phyloP scores from a whole-genome alignment of 53 echinoderm and acorn worm genomes.

The Patiria pectinifera region DNA sequence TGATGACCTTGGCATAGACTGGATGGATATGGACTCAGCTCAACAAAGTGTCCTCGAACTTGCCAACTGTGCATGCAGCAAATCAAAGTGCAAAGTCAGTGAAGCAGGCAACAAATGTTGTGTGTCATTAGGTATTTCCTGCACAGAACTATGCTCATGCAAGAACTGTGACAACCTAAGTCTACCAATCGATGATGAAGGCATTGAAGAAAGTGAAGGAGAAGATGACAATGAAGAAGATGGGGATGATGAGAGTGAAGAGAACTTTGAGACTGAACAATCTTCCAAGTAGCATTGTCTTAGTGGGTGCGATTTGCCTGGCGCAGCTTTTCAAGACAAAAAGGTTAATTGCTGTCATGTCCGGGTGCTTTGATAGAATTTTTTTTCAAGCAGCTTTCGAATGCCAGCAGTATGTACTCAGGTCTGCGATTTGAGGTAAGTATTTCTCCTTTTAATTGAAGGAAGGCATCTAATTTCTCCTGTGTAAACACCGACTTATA shows the following conservation, averaged over 20 bases:
- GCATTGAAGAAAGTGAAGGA: background rate
- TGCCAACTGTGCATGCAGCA: constrained; percentile 29
- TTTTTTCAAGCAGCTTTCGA: too few relatives aligned
- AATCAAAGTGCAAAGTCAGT: constrained; percentile 25
- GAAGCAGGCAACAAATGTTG: constrained; percentile 19
- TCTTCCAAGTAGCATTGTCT: background rate
- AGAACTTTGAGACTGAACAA: background rate
- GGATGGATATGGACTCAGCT: constrained; percentile 58
- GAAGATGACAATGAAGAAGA: constrained; percentile 1
- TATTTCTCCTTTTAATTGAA: too few relatives aligned
- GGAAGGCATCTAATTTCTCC: too few relatives aligned
- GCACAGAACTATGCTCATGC: constrained; percentile 11
- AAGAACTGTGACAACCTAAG: constrained; percentile 14
- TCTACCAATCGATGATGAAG: background rate
- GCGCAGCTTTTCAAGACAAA: too few relatives aligned
- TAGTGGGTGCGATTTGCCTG: too few relatives aligned
- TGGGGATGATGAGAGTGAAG: constrained; percentile 1
- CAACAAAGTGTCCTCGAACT: constrained; percentile 53
- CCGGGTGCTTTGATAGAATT: too few relatives aligned
- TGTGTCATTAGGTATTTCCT: constrained; percentile 9
- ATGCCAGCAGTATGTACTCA: too few relatives aligned
- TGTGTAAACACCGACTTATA: too few relatives aligned
- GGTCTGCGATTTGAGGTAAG: too few relatives aligned
- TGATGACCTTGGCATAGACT: constrained; percentile 36
- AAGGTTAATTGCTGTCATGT: too few relatives aligned